Base-by-base conservation (phyloP, 1,140 invertebrate species). In the Apis cerana region DNA sequence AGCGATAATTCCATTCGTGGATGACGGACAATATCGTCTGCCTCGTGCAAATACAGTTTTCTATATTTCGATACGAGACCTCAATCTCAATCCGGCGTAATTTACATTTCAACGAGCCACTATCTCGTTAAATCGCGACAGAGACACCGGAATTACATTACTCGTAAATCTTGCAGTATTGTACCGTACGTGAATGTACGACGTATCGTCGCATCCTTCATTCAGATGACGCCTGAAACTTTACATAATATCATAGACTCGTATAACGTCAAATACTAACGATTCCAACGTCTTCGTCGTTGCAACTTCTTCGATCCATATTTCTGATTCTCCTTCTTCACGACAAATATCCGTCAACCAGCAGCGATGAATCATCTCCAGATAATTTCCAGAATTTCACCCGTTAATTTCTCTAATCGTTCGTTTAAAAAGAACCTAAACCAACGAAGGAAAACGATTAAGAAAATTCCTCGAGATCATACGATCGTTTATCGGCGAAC, bases 101-200 rank as follows among this genome's bases (percentile, higher is more conserved):
- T 76, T 76, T 65, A 65, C 74, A 65, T 76, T 76, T 65, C 61
- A 76, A 76, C 50, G 61, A 76, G 61, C 43, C 33, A 19, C 59
- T 65, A 54, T n/a, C 61, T 76, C 74, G 74, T 76, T 76, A 76
- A 65, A 23, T 65, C 54, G 48, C 61, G 61, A 62, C 74, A 33
- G 61, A 76, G 74, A 54, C 50, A 65, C 61, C 27, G 50, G 74
- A 76, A 76, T 76, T 65, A 33, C 27, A 76, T 76, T 76, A 76
- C 17, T 33, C 74, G 19, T 61, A 27, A 56, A 61, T 64, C 59
- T 65, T 12, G 23, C 23, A 23, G 74, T 76, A 65, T 64, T 27
- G 61, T n/a, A 2, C n/a, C 17, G 17, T n/a, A 27, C 27, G 33
- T 64, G 21, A 27, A 75, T n/a, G 13, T 48, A 17, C 54, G 71